Percentiles rank a stretch among this genome's conserved stretches.
These are phyloP conservation scores for Ctenopoma multispine DNA, from an alignment of 2,797 vertebrate species.

Conservation along the genomic window DNA sequence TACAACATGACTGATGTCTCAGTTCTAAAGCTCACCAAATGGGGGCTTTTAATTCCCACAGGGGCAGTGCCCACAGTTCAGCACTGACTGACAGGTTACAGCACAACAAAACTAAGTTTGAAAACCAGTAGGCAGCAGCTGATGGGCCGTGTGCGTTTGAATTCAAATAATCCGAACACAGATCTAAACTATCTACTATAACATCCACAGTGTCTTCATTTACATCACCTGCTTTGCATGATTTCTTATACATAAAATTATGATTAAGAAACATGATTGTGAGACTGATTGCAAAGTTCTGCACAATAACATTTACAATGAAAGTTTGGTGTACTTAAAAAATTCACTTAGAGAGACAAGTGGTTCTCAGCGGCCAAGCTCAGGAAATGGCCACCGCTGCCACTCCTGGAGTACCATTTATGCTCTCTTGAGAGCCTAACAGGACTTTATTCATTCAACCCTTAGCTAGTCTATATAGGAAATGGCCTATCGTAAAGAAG, in stretches of 20 bases:
- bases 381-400: slow-evolving; percentile 3
- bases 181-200: background rate
- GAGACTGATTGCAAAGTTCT: background rate
- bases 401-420: background rate
- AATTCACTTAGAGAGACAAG: background rate
- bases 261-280: background rate
- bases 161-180: background rate
- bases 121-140: slow-evolving; percentile 16
- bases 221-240: background rate
- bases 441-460: background rate
- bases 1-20: slow-evolving; percentile 5
- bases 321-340: background rate
- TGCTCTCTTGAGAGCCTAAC: background rate
- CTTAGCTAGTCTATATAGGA: background rate
- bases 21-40: slow-evolving; percentile 1
- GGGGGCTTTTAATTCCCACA: slow-evolving; percentile 4
- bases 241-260: background rate
- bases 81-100: slow-evolving; percentile 22
- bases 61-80: background rate
- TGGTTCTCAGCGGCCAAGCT: background rate
- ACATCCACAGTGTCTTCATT: background rate
- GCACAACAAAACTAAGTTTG: slow-evolving; percentile 8
- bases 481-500: background rate
- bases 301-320: background rate
- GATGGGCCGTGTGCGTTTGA: slow-evolving; percentile 4